These are phyloP conservation scores for Spodoptera exigua DNA, from an alignment of 2,888 invertebrate species.

Conservation along the genomic window DNA sequence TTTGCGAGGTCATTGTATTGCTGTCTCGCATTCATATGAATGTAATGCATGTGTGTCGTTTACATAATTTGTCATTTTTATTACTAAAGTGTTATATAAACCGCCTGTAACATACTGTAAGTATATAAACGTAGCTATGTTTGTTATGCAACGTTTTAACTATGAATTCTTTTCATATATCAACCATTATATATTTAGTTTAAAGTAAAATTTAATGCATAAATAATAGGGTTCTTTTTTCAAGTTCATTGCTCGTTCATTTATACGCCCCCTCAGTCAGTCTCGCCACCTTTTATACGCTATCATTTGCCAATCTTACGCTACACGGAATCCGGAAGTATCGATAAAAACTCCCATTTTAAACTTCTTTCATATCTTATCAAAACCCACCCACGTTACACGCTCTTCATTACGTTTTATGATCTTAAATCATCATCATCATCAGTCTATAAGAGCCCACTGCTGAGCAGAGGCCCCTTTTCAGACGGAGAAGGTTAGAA, in stretches of 20 bases:
- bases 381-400: constrained; percentile 28
- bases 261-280: no score
- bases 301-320: background rate
- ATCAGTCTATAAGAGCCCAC: no score
- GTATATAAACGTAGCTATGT: constrained; percentile 21
- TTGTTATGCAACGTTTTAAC: constrained; percentile 7
- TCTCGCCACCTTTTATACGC: no score
- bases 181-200: no score
- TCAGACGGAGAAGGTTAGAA: no score
- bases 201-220: no score
- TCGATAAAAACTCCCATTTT: constrained; percentile 30
- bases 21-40: constrained; percentile 41
- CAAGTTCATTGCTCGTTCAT: no score
- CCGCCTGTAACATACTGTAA: constrained; percentile 14
- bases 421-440: no score
- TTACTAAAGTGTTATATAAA: constrained; percentile 36
- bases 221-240: no score
- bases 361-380: constrained; percentile 34
- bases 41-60: constrained; percentile 45
- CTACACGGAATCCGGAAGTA: constrained; percentile 33
- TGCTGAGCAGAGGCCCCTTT: no score
- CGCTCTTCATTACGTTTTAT: constrained; percentile 50
- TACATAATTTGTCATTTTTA: constrained; percentile 58
- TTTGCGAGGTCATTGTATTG: constrained; percentile 68
- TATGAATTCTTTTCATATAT: background rate